Percentiles rank a stretch among this genome's conserved stretches.
Evolutionary conservation across 1,140 invertebrate genomes (phyloP).

Genomic region (Meloidogyne hapla): DNA sequence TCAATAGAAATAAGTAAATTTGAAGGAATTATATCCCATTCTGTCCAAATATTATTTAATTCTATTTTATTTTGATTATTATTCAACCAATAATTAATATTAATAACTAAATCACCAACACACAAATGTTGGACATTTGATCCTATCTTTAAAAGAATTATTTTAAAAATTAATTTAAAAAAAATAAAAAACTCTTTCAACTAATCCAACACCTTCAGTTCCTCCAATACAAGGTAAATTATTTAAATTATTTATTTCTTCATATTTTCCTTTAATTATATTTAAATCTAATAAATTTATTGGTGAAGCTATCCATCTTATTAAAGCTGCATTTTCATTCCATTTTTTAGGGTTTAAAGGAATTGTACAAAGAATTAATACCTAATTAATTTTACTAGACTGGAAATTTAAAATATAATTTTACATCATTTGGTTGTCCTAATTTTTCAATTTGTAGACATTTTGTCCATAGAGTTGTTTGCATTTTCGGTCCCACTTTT

Average conservation of each 20-base stretch:
- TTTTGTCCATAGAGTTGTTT: neutral
- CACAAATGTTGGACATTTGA: slow-evolving; percentile 7
- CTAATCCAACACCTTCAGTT: slow-evolving; percentile 18
- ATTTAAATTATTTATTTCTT: neutral
- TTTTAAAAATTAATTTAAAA: neutral
- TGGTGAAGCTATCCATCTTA: slow-evolving; percentile 23
- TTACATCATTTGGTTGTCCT: neutral
- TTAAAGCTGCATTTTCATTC: slow-evolving; percentile 6
- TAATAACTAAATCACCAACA: slow-evolving; percentile 8
- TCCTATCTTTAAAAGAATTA: neutral
- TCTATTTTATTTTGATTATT: neutral
- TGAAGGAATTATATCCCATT: slow-evolving; percentile 11
- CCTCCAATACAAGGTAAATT: slow-evolving; percentile 4
- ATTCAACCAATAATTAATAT: neutral
- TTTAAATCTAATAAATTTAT: slow-evolving; percentile 18
- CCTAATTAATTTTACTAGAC: neutral
- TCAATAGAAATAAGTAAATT: slow-evolving; percentile 5
- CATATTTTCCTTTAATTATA: slow-evolving; percentile 20
- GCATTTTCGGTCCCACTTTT: neutral
- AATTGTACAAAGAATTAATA: slow-evolving; percentile 8
- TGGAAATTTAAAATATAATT: neutral
- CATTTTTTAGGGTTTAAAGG: neutral
- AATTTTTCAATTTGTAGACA: neutral
- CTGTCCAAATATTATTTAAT: slow-evolving; percentile 18
- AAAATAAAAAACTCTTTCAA: neutral